Evolutionary conservation across 2,113 vertebrate genomes (phyloP), one percentile per base, ranked within the genome.

Genomic region (Oenanthe oenanthe): DNA sequence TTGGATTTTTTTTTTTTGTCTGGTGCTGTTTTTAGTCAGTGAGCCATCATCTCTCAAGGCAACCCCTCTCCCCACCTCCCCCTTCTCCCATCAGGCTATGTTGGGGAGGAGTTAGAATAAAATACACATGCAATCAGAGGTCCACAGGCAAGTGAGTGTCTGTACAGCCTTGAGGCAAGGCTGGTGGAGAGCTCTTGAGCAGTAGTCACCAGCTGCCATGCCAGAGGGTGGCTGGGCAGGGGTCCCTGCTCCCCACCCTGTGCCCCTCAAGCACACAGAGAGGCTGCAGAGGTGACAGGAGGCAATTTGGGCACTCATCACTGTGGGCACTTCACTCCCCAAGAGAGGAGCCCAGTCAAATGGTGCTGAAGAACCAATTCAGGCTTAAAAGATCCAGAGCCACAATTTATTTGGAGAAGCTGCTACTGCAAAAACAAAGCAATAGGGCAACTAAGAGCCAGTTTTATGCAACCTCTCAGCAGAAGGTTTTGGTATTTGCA

Each of bases 111-210:
- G 14, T 38, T 50, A 34, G 18, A 13, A 6, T 26, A 40, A n/a
- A 53, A 79, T 0, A 20, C 3, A 1, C 0, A 0, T 40, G 17
- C 13, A 48, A 36, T 40, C 7, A 12, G 4, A 42, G 47, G 60
- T 36, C 21, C 47, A 10, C 3, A 9, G n/a, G 50, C 2, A 6
- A 22, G 43, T 8, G 51, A 61, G 57, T 48, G 26, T 8, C 6
- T 48, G 25, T 12, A 2, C 0, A n/a, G 19, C 62, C 57, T 65
- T 3, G 1, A 40, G 36, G 25, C 16, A 57, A 57, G 61, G 28
- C 36, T 57, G 60, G 26, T 29, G 34, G 50, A 50, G 36, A 47
- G n/a, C 14, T 1, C 20, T 13, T 3, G 5, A 53, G 48, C 10
- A 48, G 11, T 9, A 45, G 42, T 48, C 57, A 17, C 58, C 31